Conservation (phyloP, 92 coral and sea anemone species). For the Metridium senile region DNA sequence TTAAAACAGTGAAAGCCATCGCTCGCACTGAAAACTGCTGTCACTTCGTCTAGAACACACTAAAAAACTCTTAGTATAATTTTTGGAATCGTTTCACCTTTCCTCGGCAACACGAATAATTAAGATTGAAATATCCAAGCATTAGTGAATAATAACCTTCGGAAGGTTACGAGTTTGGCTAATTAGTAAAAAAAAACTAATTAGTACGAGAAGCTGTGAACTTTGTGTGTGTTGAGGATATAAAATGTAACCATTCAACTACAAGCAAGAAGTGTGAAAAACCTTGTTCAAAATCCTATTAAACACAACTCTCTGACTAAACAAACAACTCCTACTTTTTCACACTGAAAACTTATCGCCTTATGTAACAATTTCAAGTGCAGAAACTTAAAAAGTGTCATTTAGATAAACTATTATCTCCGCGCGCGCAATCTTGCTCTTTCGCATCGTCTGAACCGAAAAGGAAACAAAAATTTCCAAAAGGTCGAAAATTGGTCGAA, state of each 20-base stretch:
- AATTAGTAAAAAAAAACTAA: constrained; percentile 6
- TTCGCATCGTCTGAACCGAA: no score
- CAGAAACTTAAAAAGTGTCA: not conserved
- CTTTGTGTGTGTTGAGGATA: constrained; percentile 7
- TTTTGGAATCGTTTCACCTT: not conserved
- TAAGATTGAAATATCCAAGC: not conserved
- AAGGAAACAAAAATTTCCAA: no score
- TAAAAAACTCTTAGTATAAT: no score
- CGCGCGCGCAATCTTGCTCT: no score
- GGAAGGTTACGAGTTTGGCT: not conserved
- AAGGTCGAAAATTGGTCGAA: not conserved
- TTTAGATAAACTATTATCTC: no score
- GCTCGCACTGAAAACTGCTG: no score
- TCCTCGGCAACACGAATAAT: not conserved
- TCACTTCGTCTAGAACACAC: no score
- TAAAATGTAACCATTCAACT: constrained; percentile 78
- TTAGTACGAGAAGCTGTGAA: not conserved
- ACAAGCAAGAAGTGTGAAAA: constrained; percentile 28
- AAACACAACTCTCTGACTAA: constrained; percentile 20
- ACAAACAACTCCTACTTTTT: constrained; percentile 19
- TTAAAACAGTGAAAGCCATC: no score
- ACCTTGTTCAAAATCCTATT: constrained; percentile 1
- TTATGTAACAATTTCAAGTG: constrained; percentile 26
- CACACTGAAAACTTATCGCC: not conserved
- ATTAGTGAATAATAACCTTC: constrained; percentile 3